These are phyloP conservation scores for Dasyurus viverrinus DNA, from an alignment of 2,113 vertebrate genomes.

Conservation along the genomic window DNA sequence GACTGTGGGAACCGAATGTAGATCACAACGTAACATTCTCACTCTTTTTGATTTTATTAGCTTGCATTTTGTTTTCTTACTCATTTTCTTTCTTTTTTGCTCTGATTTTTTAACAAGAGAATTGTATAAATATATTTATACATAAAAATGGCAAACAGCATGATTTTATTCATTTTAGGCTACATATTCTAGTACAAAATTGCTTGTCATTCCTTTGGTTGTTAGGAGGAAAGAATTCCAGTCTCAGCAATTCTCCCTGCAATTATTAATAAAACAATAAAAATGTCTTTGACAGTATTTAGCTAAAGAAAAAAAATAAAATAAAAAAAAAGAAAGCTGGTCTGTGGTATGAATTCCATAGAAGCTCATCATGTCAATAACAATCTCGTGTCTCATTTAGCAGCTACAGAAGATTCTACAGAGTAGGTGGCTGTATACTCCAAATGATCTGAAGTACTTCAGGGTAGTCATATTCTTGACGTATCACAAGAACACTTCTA, in stretches of 20 bases:
- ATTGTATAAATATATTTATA: too few relatives aligned
- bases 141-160: too few relatives aligned
- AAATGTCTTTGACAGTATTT: neutral
- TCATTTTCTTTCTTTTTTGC: too few relatives aligned
- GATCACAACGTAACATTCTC: too few relatives aligned
- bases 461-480: neutral
- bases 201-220: neutral
- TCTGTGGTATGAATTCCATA: neutral
- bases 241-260: neutral
- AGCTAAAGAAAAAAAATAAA: neutral
- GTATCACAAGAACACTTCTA: neutral
- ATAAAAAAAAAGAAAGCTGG: too few relatives aligned
- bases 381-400: neutral
- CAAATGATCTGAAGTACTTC: too few relatives aligned
- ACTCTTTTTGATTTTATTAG: too few relatives aligned
- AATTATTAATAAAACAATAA: neutral
- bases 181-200: neutral
- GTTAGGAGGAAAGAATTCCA: neutral
- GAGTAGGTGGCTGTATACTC: neutral
- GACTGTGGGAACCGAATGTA: too few relatives aligned
- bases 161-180: neutral
- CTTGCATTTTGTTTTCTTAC: too few relatives aligned
- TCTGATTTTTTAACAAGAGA: too few relatives aligned
- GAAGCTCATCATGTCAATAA: neutral
- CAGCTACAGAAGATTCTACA: neutral